These are phyloP conservation scores for Clarias batrachus DNA, from an alignment of 2,113 vertebrate genomes.

Conservation along the genomic window DNA sequence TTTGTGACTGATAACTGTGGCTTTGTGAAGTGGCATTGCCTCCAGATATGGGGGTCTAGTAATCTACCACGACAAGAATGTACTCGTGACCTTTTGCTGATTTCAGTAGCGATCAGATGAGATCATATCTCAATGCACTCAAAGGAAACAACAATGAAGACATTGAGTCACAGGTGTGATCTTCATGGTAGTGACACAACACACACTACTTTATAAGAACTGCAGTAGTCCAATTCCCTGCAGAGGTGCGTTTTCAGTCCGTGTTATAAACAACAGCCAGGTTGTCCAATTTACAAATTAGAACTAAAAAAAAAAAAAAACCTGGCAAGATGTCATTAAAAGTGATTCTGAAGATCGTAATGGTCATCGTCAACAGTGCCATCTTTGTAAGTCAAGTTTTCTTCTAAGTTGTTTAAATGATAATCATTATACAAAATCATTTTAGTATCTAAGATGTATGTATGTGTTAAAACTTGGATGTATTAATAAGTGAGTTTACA, in stretches of 20 bases:
- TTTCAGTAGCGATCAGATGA: too few relatives aligned
- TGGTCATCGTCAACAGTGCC: constrained; percentile 10
- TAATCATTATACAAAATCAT: background rate
- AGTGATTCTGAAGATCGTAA: background rate
- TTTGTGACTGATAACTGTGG: too few relatives aligned
- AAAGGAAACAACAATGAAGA: background rate
- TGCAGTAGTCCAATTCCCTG: background rate
- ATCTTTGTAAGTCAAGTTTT: constrained; percentile 13
- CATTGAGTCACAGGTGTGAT: background rate
- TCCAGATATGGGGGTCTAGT: too few relatives aligned
- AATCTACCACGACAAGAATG: too few relatives aligned
- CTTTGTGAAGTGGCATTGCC: too few relatives aligned
- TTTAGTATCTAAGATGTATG: background rate
- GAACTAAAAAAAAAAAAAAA: background rate
- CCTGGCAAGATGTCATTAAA: background rate
- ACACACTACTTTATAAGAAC: background rate
- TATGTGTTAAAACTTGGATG: background rate
- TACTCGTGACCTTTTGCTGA: too few relatives aligned
- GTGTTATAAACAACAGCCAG: background rate
- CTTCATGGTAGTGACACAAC: background rate
- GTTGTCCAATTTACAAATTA: background rate
- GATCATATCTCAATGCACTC: too few relatives aligned
- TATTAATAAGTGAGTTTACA: background rate
- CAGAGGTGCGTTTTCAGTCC: background rate
- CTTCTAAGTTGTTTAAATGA: too few relatives aligned